Base-by-base conservation (phyloP, 2,888 invertebrate genomes). In the Sussaba pulchella region DNA sequence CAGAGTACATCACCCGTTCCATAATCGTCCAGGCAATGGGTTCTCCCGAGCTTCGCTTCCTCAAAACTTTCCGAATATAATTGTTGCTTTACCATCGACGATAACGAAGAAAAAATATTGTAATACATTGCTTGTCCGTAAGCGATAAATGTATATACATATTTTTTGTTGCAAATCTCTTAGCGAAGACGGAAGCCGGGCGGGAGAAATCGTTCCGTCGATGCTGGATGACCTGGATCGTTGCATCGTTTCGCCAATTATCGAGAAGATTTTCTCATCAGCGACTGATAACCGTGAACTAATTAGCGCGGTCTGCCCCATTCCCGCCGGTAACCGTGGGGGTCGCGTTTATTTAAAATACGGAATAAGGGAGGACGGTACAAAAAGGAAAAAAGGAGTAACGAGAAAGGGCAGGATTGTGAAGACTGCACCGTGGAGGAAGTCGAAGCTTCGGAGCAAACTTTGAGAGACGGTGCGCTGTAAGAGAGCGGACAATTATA, bases 231-330 rank as follows among this genome's bases (percentile, higher is more conserved):
- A 67, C 47, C 57, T 47, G 47, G 66, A 66, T 59, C 31, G n/a
- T n/a, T n/a, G 39, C 54, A 8, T 24, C 54, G 39, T 63, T 57
- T 63, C 64, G 47, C 70, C 63, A 77, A 77, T 70, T 77, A 77
- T 70, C 70, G 64, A 64, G 75, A 43, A 69, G 69, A 75, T 75
- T 75, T 52, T 61, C 61, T 75, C 61, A 75, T 75, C 75, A 75
- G 47, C 59, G 61, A 61, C 67, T 50, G 61, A 75, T 75, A 69
- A 75, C 54, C 70, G 43, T 57, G 76, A 77, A 64, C 63, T 64
- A 70, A 77, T 77, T 77, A 77, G 45, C 70, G 17, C 64, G 63
- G 45, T 31, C 52, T 47, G 39, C 8, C 14, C 43, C 10, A 31
- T 26, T 24, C 36, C 31, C 41, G 10, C 14, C 10, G 39, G 12